A percentile compares a stretch with the other conserved stretches of the same genome.
These are phyloP conservation scores for Harlomillsia oculata DNA, from an alignment of 1,140 invertebrate species.

Conservation along the genomic window DNA sequence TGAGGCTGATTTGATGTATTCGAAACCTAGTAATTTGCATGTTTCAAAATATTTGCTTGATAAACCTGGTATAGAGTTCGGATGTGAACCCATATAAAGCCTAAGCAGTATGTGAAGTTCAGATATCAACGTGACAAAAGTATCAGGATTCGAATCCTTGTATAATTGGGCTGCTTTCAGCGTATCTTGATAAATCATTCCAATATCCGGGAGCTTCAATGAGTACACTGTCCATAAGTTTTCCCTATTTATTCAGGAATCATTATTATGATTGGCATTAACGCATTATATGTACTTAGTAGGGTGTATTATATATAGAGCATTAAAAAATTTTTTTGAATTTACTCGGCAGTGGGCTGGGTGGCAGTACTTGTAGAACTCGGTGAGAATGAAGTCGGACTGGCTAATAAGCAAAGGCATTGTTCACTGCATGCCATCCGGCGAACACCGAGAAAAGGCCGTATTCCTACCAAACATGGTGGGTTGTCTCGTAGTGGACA, in stretches of 20 bases:
- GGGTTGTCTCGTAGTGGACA: constrained; percentile 27
- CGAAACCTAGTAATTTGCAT: constrained; percentile 21
- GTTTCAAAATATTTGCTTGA: constrained; percentile 6
- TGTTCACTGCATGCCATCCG: constrained; percentile 26
- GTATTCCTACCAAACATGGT: constrained; percentile 28
- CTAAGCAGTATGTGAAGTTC: constrained; percentile 29
- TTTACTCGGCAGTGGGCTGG: too few species aligned
- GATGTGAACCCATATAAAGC: constrained; percentile 14
- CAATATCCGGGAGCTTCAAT: constrained; percentile 17
- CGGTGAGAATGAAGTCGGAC: constrained; percentile 19
- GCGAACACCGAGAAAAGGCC: constrained; percentile 31
- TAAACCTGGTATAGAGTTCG: constrained; percentile 3
- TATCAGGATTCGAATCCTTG: constrained; percentile 21
- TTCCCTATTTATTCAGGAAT: constrained; percentile 17
- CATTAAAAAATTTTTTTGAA: too few species aligned
- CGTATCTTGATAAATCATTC: constrained; percentile 24
- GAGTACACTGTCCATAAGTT: constrained; percentile 29
- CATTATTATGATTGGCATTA: too few species aligned
- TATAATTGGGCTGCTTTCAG: constrained; percentile 18
- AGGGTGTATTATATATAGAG: too few species aligned
- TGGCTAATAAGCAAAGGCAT: constrained; percentile 19
- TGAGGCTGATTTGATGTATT: constrained; percentile 14
- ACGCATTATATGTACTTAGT: too few species aligned
- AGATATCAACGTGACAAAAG: constrained; percentile 21
- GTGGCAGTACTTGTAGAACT: too few species aligned